Conservation (phyloP, 1,140 invertebrate genomes). For the Kradibia gibbosae region DNA sequence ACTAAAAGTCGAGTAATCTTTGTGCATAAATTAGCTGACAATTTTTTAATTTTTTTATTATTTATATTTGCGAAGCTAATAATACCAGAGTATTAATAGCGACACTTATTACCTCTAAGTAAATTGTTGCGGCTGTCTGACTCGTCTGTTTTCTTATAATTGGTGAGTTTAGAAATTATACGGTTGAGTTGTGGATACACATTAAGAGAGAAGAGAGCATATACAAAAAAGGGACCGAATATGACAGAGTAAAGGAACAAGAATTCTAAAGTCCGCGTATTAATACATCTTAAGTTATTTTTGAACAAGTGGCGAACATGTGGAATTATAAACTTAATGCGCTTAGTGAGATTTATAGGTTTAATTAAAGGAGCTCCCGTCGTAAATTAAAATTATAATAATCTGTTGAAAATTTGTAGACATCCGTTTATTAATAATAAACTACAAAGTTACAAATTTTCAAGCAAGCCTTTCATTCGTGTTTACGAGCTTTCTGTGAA, state of each 20-base stretch:
- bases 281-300: conserved; percentile 36
- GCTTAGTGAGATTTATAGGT: neutral
- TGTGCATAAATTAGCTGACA: neutral
- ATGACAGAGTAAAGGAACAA: neutral
- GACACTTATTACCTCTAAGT: neutral
- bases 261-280: conserved; percentile 25
- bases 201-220: conserved; percentile 12
- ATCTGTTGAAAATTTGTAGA: neutral
- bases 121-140: neutral
- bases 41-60: neutral
- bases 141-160: conserved; percentile 6
- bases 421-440: neutral
- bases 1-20: too few species aligned
- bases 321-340: conserved; percentile 31
- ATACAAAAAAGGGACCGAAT: conserved; percentile 1
- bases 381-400: neutral
- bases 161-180: neutral
- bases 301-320: conserved; percentile 34
- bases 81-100: neutral
- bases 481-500: too few species aligned
- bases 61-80: neutral
- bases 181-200: conserved; percentile 3
- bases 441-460: neutral
- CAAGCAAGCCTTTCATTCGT: too few species aligned
- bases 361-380: neutral